Evolutionary conservation across 2,888 invertebrate species (phyloP), one percentile per base, ranked within the genome.

Genomic region (Bedellia somnulentella): DNA sequence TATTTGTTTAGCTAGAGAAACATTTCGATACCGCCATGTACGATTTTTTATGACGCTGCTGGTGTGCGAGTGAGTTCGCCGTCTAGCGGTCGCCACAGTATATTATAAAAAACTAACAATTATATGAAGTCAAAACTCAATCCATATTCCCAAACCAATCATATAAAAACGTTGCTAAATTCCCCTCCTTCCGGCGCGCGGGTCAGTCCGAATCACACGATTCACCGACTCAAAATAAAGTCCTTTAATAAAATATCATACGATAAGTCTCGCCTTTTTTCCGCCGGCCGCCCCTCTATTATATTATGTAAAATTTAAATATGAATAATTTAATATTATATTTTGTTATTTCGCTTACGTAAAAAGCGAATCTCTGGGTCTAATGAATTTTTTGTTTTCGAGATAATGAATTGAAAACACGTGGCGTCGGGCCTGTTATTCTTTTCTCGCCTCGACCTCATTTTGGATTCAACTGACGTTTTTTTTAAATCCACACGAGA

Each of bases 381-480:
- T 73, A 73, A 73, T 73, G 71, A 71, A 71, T 66, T 71, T 71
- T 71, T 70, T 75, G 73, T 75, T 73, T 75, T 73, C 51, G 66
- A 68, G 71, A 71, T 75, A 75, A 75, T 75, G 71, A 75, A 75
- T 75, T 73, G 71, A 73, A 75, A 75, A 75, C 75, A 73, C 63
- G 57, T 53, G 47, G 51, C 43, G 49, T 53, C 52, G 51, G 49
- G 54, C 43, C 36, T 70, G 70, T 71, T 73, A 62, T 73, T 70
- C 68, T 73, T 71, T 55, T 55, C 58, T 53, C 58, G 55, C 42
- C 43, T 17, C 27, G 37, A 37, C 24, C 67, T 67, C 70, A 67
- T 70, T 71, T n/a, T 64, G 53, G 55, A 71, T 71, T 68, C 70
- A 60, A 47, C 53, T 52, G 49, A 44, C 61, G 63, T 62, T 46